A percentile compares a stretch with the other conserved stretches of the same genome.
phyloP scores from a whole-genome alignment of 2,113 vertebrate genomes.

The Urocolius indicus region DNA sequence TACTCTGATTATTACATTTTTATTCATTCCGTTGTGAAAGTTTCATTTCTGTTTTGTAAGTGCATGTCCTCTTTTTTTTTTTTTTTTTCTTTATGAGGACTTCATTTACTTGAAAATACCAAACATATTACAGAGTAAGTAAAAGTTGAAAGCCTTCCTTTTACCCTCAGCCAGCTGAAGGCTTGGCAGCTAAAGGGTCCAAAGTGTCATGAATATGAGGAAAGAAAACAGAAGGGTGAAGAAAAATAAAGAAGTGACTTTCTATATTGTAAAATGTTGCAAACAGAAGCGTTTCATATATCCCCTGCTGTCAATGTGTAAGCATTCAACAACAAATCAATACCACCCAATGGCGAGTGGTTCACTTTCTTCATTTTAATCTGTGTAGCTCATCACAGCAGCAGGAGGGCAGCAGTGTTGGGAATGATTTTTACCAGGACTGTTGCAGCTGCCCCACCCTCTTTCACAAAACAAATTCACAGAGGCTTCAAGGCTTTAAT shows the following conservation, averaged over 20 bases:
- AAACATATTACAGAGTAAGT: neutral
- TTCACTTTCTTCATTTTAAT: neutral
- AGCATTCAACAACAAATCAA: conserved; percentile 4
- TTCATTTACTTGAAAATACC: neutral
- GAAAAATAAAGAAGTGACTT: neutral
- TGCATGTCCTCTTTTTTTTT: neutral
- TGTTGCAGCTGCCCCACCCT: neutral
- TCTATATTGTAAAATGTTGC: neutral
- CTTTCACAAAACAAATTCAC: neutral
- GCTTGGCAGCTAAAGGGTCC: neutral
- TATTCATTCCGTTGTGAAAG: neutral
- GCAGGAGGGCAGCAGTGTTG: neutral
- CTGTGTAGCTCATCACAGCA: neutral
- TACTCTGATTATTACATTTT: neutral
- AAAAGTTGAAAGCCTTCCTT: neutral
- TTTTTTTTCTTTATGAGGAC: neutral
- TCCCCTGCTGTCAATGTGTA: neutral
- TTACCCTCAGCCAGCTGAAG: neutral
- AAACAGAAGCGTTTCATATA: neutral
- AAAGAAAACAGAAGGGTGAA: neutral
- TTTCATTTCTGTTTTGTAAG: neutral
- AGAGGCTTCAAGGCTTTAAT: neutral
- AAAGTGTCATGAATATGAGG: neutral
- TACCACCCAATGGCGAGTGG: neutral
- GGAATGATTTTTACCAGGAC: neutral